These are phyloP conservation scores for Myxocyprinus asiaticus DNA, from an alignment of 2,113 vertebrate genomes.

Conservation along the genomic window DNA sequence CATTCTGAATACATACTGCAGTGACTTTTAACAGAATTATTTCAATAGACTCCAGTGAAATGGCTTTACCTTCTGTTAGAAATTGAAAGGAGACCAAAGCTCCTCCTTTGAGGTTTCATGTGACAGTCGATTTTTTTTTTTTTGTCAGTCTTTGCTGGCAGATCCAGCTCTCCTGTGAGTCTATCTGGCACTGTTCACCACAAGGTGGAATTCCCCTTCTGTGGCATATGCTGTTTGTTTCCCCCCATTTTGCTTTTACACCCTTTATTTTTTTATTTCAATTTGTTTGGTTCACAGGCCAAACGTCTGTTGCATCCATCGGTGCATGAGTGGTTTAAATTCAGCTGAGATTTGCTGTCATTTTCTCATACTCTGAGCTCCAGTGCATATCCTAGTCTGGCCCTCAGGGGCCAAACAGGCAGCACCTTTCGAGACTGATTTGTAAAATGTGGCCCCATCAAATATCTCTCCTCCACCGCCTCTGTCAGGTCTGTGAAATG, in stretches of 20 bases:
- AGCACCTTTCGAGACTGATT: conserved; percentile 54
- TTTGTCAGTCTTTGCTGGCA: conserved; percentile 36
- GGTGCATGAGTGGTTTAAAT: conserved; percentile 62
- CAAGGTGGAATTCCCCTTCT: conserved; percentile 72
- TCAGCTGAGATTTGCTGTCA: conserved; percentile 73
- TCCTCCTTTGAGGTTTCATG: conserved; percentile 60
- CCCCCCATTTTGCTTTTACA: conserved; percentile 28
- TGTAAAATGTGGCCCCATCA: conserved; percentile 30
- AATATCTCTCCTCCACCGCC: not conserved
- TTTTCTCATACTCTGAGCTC: conserved; percentile 60
- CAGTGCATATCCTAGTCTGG: conserved; percentile 49
- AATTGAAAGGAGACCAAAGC: conserved; percentile 55
- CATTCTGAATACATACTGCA: not conserved
- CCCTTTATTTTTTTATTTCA: conserved; percentile 31
- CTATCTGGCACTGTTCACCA: conserved; percentile 68
- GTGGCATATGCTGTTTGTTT: conserved; percentile 79
- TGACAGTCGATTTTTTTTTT: conserved; percentile 66
- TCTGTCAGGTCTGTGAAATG: conserved; percentile 43
- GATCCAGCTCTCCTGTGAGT: conserved; percentile 42
- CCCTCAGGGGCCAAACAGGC: conserved; percentile 56
- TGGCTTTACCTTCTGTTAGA: conserved; percentile 42
- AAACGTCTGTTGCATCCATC: conserved; percentile 73
- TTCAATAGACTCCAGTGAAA: not conserved
- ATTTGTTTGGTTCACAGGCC: conserved; percentile 61
- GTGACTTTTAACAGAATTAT: not conserved